Percentiles rank a stretch among this genome's conserved stretches.
These are phyloP conservation scores for Euglossa dilemma DNA, from an alignment of 1,140 invertebrate species.

Conservation along the genomic window DNA sequence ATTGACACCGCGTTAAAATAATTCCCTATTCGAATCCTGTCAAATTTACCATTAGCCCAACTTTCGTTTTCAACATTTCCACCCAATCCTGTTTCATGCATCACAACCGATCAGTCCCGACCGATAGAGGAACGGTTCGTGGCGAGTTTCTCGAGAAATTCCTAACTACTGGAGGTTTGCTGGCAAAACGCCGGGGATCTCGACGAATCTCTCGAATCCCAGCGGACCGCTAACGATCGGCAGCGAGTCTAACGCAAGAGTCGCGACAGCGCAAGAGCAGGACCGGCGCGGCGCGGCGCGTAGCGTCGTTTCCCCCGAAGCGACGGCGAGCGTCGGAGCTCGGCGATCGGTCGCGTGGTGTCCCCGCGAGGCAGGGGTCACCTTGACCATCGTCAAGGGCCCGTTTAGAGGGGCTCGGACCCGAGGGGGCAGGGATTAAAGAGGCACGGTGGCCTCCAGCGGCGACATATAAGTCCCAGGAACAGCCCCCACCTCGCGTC, in stretches of 20 bases:
- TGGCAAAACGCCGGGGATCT: too few relatives aligned
- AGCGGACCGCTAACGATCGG: neutral
- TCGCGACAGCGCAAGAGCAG: neutral
- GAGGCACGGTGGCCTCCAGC: conserved; percentile 70
- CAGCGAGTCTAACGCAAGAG: neutral
- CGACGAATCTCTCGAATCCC: too few relatives aligned
- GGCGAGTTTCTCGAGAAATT: too few relatives aligned
- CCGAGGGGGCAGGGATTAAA: conserved; percentile 37
- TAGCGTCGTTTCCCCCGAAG: conserved; percentile 10
- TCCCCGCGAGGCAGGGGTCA: conserved; percentile 59
- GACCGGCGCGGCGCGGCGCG: neutral
- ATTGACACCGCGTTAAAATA: too few relatives aligned
- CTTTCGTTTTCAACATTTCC: too few relatives aligned
- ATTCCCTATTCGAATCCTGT: too few relatives aligned
- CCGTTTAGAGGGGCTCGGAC: conserved; percentile 38
- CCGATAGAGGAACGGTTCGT: too few relatives aligned
- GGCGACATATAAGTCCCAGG: conserved; percentile 75
- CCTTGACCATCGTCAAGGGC: conserved; percentile 73
- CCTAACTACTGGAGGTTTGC: too few relatives aligned
- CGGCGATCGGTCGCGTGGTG: conserved; percentile 21
- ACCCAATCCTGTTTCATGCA: too few relatives aligned
- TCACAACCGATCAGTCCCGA: too few relatives aligned
- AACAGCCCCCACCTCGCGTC: conserved; percentile 71
- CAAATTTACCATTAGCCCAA: too few relatives aligned
- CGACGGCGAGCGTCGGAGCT: neutral